Base-by-base conservation (phyloP, 35 echinoderm and acorn worm species). In the Ophioderma brevispina region DNA sequence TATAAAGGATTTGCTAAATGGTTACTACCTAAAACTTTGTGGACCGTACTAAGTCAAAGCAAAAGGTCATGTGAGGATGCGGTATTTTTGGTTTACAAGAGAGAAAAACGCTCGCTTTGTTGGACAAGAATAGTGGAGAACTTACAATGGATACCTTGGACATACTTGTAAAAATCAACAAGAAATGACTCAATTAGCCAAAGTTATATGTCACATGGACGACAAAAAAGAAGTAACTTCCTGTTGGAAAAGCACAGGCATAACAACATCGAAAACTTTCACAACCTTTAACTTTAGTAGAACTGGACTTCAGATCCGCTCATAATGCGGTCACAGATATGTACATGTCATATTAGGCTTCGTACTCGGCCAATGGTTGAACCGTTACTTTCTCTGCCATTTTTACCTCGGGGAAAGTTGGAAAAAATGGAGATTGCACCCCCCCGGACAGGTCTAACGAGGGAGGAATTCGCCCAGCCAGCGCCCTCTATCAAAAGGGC, bases 351-450 rank as follows among this genome's bases (percentile, higher is more conserved):
- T 99, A 93, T 78, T 81, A 89, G 14, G 82, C 93, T 52, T 93
- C 90, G 0, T 95, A 95, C 32, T 30, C 11, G 28, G 82, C 95
- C 32, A 75, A 59, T 56, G 94, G 70, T n/a, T n/a, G 34, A 43
- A 90, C 21, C 37, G 80, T 31, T 88, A 87, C 17, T 99, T 99
- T 82, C n/a, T 99, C 97, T 32, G 94, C 91, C 8, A 78, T 99
- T 49, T 99, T 99, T 64, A 70, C 87, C 0, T 79, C 82, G 55
- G 77, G 55, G 35, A 76, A 75, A 77, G 82, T 79, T 31, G n/a
- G n/a, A 38, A 59, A 25, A 86, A 80, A 32, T 93, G 91, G 91
- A 87, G 91, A 35, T 52, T 93, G 42, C 93, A n/a, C n/a, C n/a
- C n/a, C n/a, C n/a, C n/a, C n/a, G 95, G 59, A 55, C 76, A 23